Percentiles rank a stretch among this genome's conserved stretches.
Evolutionary conservation across 2,797 vertebrate species (phyloP).

Genomic region (Xenops minutus): DNA sequence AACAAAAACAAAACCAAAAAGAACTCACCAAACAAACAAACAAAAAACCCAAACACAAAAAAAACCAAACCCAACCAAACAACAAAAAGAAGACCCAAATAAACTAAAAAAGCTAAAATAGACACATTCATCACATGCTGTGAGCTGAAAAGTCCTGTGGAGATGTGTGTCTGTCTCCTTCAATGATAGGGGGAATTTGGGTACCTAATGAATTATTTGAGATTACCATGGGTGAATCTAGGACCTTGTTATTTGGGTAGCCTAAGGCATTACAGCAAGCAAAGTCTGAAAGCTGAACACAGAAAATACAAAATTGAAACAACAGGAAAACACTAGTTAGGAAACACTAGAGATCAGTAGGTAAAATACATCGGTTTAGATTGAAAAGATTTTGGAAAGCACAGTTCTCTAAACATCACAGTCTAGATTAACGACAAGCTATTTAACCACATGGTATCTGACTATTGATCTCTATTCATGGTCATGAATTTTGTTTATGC

Average conservation of each 20-base stretch:
- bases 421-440: not conserved
- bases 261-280: not conserved
- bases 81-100: not conserved
- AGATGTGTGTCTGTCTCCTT: not conserved
- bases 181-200: rapidly evolving
- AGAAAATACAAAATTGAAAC: not conserved
- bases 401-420: not conserved
- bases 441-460: not conserved
- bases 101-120: not conserved
- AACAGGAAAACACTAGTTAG: not conserved
- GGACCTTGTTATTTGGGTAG: not conserved
- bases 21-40: not conserved
- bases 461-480: not conserved
- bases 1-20: not conserved
- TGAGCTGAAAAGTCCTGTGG: not conserved
- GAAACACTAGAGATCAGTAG: not conserved
- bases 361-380: not conserved
- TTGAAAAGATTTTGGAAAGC: not conserved
- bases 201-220: not conserved
- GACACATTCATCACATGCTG: rapidly evolving
- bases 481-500: not conserved
- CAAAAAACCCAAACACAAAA: not conserved
- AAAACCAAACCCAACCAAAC: not conserved
- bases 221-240: not conserved
- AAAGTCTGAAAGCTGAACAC: not conserved